phyloP scores from a whole-genome alignment of 2,797 vertebrate species.

The Helarctos malayanus region DNA sequence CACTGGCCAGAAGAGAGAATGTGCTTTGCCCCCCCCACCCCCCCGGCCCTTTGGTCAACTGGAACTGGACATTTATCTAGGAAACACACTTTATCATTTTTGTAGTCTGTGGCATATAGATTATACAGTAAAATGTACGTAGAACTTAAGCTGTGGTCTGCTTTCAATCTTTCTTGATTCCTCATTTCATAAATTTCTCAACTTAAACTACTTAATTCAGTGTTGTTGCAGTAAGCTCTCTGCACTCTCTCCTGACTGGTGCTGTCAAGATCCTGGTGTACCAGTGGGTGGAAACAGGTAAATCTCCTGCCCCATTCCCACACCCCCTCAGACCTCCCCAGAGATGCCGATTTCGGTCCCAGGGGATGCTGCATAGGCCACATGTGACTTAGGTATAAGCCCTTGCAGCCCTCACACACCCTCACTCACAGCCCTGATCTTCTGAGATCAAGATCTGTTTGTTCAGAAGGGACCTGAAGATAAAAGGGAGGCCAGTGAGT shows the following conservation, averaged over 20 bases:
- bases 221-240: not conserved
- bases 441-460: constrained; percentile 1
- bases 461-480: not conserved
- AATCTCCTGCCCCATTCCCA: not conserved
- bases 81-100: not conserved
- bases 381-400: not conserved
- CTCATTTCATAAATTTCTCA: not conserved
- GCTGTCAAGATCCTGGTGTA: not conserved
- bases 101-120: not conserved
- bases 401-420: not conserved
- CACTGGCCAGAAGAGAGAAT: not conserved
- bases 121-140: not conserved
- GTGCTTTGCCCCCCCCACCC: accelerated
- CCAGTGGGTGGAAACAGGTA: not conserved
- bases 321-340: not conserved
- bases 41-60: not conserved
- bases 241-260: not conserved
- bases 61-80: not conserved
- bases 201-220: not conserved
- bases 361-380: not conserved
- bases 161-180: constrained; percentile 1
- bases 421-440: not conserved
- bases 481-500: not conserved
- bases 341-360: not conserved
- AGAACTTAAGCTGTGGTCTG: not conserved